Conservation (phyloP, 1,140 invertebrate species). For the Fragariocoptes setiger region DNA sequence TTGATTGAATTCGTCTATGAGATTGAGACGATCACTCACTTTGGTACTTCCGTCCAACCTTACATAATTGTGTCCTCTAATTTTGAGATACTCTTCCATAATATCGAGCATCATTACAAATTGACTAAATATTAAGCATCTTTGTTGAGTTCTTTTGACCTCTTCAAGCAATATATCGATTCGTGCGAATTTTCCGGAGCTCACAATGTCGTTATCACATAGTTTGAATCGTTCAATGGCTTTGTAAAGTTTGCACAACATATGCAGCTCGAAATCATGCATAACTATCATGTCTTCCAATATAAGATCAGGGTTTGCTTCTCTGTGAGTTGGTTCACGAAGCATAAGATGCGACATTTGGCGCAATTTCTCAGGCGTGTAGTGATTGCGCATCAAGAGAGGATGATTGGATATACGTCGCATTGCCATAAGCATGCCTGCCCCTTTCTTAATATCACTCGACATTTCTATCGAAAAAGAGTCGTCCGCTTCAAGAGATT, state of each 20-base stretch:
- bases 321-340: conserved; percentile 32
- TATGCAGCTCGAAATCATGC: conserved; percentile 68
- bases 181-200: conserved; percentile 22
- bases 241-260: conserved; percentile 29
- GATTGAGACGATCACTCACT: conserved; percentile 58
- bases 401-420: conserved; percentile 65
- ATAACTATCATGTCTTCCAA: conserved; percentile 52
- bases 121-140: conserved; percentile 37
- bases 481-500: not conserved
- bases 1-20: conserved; percentile 49
- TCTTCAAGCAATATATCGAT: conserved; percentile 19
- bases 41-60: conserved; percentile 64
- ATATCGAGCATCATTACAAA: conserved; percentile 92
- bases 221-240: conserved; percentile 16
- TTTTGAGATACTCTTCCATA: conserved; percentile 35
- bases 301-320: conserved; percentile 44
- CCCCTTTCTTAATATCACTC: conserved; percentile 22
- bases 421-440: conserved; percentile 56
- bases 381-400: conserved; percentile 40
- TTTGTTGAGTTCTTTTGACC: conserved; percentile 6
- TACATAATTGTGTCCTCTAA: conserved; percentile 61
- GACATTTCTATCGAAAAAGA: conserved; percentile 1
- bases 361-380: conserved; percentile 30
- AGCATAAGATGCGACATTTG: conserved; percentile 39
- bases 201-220: conserved; percentile 16